Evolutionary conservation across 2,113 vertebrate species (phyloP), one percentile per base, ranked within the genome.

Genomic region (Lepus europaeus): DNA sequence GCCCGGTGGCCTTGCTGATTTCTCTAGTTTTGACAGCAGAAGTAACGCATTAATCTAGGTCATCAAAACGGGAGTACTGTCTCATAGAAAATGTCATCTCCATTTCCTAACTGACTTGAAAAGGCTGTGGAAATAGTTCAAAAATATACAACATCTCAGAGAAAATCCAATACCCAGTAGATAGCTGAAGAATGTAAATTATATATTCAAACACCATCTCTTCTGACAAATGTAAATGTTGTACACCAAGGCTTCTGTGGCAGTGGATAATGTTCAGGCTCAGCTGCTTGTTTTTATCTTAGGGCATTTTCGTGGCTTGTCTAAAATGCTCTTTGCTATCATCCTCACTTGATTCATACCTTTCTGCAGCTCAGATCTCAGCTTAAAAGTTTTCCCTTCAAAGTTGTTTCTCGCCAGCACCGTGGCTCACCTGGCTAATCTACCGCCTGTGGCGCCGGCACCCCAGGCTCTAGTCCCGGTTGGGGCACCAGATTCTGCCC

Each of bases 21-120:
- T 90, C 89, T 81, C 16, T 51, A 73, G 19, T 49, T 86, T 87
- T 94, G 29, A 3, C 92, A 51, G 89, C 63, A 77, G 36, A 53
- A 12, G 31, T 39, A 25, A 45, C 81, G 56, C 2, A 2, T 79
- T 31, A 81, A 51, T 45, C 29, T 69, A 68, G 59, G 14, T 87
- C 69, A 79, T 61, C n/a, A 78, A 73, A 95, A 84, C 74, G 16
- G 68, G 59, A 84, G 1, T 17, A 59, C 6, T 1, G 51, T 87
- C 56, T 84, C 31, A 56, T 49, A 72, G 33, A 64, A 91, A 78
- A 73, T 64, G 23, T 66, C 56, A 63, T 49, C 6, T 56, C 59
- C 23, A 68, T 81, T 68, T 51, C 9, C 68, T 36, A 82, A 51
- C 4, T 64, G 56, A 77, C 49, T 93, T 87, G 16, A 31, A 89